Base-by-base conservation (phyloP, 2,888 invertebrate species). In the Diaprepes abbreviatus region DNA sequence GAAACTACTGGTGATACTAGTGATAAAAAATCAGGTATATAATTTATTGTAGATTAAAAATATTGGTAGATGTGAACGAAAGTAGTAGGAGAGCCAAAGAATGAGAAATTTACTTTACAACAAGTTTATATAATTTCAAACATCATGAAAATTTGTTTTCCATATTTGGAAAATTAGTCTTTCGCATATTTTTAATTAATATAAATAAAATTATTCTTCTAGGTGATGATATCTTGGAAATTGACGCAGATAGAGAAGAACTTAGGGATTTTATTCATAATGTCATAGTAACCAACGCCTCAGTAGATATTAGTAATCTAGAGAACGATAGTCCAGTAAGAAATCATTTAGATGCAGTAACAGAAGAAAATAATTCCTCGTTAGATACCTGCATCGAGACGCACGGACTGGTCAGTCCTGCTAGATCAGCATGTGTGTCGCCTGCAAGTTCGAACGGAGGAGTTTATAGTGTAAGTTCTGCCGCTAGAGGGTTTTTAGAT, bases 401-500 rank as follows among this genome's bases (percentile, higher is more conserved):
- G 0, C 85, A 85, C 64, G 85, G 84, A 3, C 75, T 83, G 70
- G 80, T 81, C 10, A 81, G 84, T 71, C 82, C 84, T 24, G 79
- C 85, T 0, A 81, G 76, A 76, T 85, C 78, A 0, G 88, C 89
- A 33, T 93, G 95, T 77, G 92, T 92, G 3, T 95, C 95, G 0
- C 95, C 95, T 0, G 94, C 93, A 9, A 94, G 94, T 78, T 95
- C 94, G n/a, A 94, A 95, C 81, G 95, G 96, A 0, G 95, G 95
- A 0, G 91, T 95, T 33, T 96, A 95, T 81, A 91, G 92, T 77
- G 95, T 95, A 85, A 89, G 90, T 86, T 31, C 14, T 12, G 33
- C 7, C 7, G 16, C 9, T 14, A n/a, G n/a, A n/a, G n/a, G n/a
- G n/a, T n/a, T n/a, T n/a, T n/a, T n/a, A n/a, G n/a, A n/a, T n/a